These are phyloP conservation scores for Aeoliscus strigatus DNA, from an alignment of 2,797 vertebrate genomes.

Conservation along the genomic window DNA sequence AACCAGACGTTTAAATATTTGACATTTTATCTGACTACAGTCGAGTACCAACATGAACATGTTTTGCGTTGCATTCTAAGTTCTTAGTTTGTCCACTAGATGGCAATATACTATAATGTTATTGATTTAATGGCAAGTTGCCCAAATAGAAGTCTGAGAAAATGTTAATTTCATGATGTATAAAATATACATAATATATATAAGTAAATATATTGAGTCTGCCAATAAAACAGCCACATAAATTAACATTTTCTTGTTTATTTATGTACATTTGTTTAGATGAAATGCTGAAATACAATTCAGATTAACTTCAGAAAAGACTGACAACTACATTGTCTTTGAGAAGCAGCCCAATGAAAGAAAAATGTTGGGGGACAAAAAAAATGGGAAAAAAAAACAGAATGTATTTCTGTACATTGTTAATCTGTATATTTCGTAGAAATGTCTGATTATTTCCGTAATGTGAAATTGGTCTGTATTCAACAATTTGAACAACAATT, in stretches of 20 bases:
- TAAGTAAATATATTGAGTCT: too few species aligned
- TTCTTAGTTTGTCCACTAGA: too few species aligned
- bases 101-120: too few species aligned
- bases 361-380: slow-evolving; percentile 33
- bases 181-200: too few species aligned
- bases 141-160: too few species aligned
- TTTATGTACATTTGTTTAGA: slow-evolving; percentile 64
- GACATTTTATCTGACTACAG: too few species aligned
- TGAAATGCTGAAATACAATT: slow-evolving; percentile 50
- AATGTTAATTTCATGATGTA: too few species aligned
- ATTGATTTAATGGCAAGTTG: too few species aligned
- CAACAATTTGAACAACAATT: slow-evolving; percentile 53
- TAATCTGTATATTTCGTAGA: slow-evolving; percentile 40
- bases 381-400: slow-evolving; percentile 31
- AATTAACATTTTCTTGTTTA: slow-evolving; percentile 57
- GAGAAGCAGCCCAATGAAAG: slow-evolving; percentile 15
- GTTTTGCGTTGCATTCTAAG: too few species aligned
- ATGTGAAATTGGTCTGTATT: slow-evolving; percentile 12
- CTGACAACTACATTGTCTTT: slow-evolving; percentile 22
- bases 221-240: slow-evolving; percentile 13
- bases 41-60: too few species aligned
- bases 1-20: too few species aligned
- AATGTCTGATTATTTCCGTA: slow-evolving; percentile 17
- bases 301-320: slow-evolving; percentile 35
- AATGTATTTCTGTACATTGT: slow-evolving; percentile 57